A percentile compares a stretch with the other conserved stretches of the same genome.
phyloP scores from a whole-genome alignment of 30 jellyfish, hydroid and myxozoan genomes.

The Haliclystus octoradiatus region DNA sequence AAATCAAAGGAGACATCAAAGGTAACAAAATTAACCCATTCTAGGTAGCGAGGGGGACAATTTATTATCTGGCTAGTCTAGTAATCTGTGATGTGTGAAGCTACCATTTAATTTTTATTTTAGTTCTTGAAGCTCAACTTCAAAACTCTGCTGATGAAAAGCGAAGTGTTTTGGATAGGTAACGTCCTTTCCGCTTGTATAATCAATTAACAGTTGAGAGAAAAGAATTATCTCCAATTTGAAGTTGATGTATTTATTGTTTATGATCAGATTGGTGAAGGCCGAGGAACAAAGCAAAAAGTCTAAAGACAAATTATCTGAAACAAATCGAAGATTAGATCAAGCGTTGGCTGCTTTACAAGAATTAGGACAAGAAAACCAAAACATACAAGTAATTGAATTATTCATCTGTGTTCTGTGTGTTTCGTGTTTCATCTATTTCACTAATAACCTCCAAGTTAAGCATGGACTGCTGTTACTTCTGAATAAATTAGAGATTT shows the following conservation, averaged over 20 bases:
- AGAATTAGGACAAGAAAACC: constrained; percentile 84
- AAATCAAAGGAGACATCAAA: constrained; percentile 58
- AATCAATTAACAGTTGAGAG: too few relatives aligned
- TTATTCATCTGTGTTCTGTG: background rate
- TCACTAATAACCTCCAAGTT: too few relatives aligned
- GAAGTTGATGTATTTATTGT: too few relatives aligned
- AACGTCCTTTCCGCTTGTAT: too few relatives aligned
- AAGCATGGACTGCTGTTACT: too few relatives aligned
- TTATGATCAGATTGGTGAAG: constrained; percentile 31
- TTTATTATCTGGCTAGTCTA: background rate
- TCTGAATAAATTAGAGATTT: too few relatives aligned
- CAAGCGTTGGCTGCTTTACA: constrained; percentile 72
- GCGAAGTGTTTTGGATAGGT: constrained; percentile 70
- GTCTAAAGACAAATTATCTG: constrained; percentile 61
- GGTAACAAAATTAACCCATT: constrained; percentile 23
- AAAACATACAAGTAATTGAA: constrained; percentile 51
- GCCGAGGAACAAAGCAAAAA: constrained; percentile 65
- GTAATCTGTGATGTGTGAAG: background rate
- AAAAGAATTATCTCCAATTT: too few relatives aligned
- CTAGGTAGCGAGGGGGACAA: background rate
- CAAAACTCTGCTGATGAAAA: constrained; percentile 58
- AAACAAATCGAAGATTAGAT: constrained; percentile 70
- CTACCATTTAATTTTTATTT: background rate
- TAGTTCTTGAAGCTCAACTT: constrained; percentile 63
- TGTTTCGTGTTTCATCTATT: too few relatives aligned